A percentile compares a stretch with the other conserved stretches of the same genome.
These are phyloP conservation scores for Cistogaster globosa DNA, from an alignment of 2,888 invertebrate genomes.

Conservation along the genomic window DNA sequence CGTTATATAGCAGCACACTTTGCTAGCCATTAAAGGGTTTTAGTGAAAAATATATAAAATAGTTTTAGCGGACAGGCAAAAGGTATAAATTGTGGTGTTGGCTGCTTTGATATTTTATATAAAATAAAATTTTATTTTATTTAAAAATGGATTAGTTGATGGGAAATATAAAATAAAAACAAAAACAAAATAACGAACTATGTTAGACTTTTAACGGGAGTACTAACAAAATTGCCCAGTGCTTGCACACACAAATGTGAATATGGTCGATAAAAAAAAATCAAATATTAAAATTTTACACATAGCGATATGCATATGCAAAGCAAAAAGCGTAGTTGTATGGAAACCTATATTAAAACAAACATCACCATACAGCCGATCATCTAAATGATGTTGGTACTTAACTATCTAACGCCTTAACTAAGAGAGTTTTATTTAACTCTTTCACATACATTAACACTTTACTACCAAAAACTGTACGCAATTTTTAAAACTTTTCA, in stretches of 20 bases:
- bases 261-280: not conserved
- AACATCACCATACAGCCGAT: slow-evolving; percentile 42
- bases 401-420: slow-evolving; percentile 66
- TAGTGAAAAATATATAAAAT: slow-evolving; percentile 13
- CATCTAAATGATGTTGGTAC: slow-evolving; percentile 18
- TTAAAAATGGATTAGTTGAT: slow-evolving; percentile 44
- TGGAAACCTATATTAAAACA: not conserved
- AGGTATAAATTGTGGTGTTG: not conserved
- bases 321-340: not conserved
- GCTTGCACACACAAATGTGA: not conserved
- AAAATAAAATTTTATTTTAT: slow-evolving; percentile 65
- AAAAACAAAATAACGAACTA: too few relatives aligned
- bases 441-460: slow-evolving; percentile 11
- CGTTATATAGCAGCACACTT: slow-evolving; percentile 25
- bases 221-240: not conserved
- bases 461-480: slow-evolving; percentile 24
- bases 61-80: slow-evolving; percentile 15
- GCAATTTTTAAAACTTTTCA: slow-evolving; percentile 52
- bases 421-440: slow-evolving; percentile 27
- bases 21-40: slow-evolving; percentile 8
- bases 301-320: not conserved
- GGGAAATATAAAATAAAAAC: not conserved
- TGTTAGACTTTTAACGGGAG: not conserved
- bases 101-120: slow-evolving; percentile 46
- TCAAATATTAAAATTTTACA: not conserved